Base-by-base conservation (phyloP, 2,888 invertebrate species). In the Leptarthrus brevirostris region DNA sequence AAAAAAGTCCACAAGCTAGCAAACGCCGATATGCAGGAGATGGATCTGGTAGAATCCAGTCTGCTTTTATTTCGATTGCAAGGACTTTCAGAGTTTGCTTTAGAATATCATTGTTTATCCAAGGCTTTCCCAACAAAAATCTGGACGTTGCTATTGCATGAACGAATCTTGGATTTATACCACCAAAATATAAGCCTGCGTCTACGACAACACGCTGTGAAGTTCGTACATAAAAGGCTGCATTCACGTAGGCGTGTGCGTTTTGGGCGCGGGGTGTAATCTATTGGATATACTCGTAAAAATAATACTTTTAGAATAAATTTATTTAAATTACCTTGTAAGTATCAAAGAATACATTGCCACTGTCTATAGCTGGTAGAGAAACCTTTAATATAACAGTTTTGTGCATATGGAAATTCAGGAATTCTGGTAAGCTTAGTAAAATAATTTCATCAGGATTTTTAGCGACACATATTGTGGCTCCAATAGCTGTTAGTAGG, bases 191-290 rank as follows among this genome's bases (percentile, higher is more conserved):
- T n/a, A 92, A 86, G 18, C 82, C 85, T 0, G 89, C 87, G 2
- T 69, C 47, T 34, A 53, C 14, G 2, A 77, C 40, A 34, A 16
- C 78, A 2, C 77, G 70, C 61, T 87, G 82, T 54, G 92, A 81
- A 1, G 79, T 79, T 2, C 87, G 82, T 75, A 91, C 87, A 16
- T 89, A 82, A 79, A 92, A 91, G 5, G 89, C 92, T 47, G 91
- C 91, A 80, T 91, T 92, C 0, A 92, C 89, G 58, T 90, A 88
- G 0, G 92, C 91, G 78, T 91, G 91, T 0, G 91, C 89, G 79
- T 91, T 91, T 83, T 90, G 90, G 0, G 90, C 88, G 74, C 91
- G 85, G 0, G 90, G 90, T 61, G 86, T 82, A 4, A 91, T 82
- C 54, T 54, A 18, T 10, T 18, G 18, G 16, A 1, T 4, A 12